phyloP scores from a whole-genome alignment of 2,113 vertebrate species.

The Crypturellus undulatus region DNA sequence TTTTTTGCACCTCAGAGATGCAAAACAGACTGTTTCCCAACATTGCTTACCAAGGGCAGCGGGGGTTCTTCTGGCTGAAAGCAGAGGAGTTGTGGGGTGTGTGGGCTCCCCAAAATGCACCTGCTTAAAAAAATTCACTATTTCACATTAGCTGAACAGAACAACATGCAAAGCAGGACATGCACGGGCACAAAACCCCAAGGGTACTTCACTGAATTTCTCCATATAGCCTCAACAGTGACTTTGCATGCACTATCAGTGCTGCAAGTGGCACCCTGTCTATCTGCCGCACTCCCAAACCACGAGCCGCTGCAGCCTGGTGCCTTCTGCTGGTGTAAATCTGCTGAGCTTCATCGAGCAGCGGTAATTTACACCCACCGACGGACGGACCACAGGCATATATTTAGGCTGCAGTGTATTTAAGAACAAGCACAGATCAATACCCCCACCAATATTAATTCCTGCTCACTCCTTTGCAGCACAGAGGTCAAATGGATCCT shows the following conservation, averaged over 20 bases:
- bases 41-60: neutral
- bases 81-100: rapidly evolving
- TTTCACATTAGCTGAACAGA: neutral
- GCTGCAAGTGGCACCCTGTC: rapidly evolving
- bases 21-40: neutral
- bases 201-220: rapidly evolving
- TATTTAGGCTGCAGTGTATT: conserved; percentile 59
- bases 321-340: conserved; percentile 39
- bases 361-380: conserved; percentile 39
- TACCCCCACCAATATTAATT: conserved; percentile 60
- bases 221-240: neutral
- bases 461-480: conserved; percentile 41
- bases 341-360: conserved; percentile 42
- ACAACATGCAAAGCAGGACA: neutral
- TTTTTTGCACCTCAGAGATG: neutral
- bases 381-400: conserved; percentile 49
- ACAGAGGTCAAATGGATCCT: conserved; percentile 41
- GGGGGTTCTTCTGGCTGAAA: neutral
- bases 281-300: neutral
- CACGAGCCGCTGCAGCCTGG: neutral
- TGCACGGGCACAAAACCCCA: neutral
- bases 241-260: rapidly evolving
- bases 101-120: neutral
- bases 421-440: conserved; percentile 66
- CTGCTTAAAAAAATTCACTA: rapidly evolving